Base-by-base conservation (phyloP, 2,888 invertebrate species). In the Ophion ellenae region DNA sequence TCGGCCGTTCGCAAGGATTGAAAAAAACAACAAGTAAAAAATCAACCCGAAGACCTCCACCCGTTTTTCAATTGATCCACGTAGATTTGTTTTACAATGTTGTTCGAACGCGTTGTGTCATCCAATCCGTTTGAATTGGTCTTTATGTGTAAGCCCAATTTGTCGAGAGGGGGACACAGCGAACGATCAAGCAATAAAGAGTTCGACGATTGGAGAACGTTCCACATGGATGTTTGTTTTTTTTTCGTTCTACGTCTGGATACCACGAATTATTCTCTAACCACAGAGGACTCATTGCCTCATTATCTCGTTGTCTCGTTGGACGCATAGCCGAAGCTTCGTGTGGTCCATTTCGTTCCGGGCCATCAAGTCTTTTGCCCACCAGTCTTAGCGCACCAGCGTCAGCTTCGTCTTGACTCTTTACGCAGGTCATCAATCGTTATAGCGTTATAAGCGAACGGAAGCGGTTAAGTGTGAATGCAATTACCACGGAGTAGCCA, bases 401-500 rank as follows among this genome's bases (percentile, higher is more conserved):
- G 64, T 36, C 45, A 70, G 17, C 45, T 14, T 45, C 73, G 64
- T 69, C 64, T 77, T 32, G 59, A 40, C 74, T 83, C 71, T 69
- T 64, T 66, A 70, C 86, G 70, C 83, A 59, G 74, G 74, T 73
- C 81, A 74, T 86, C 86, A 84, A 84, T 74, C 86, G 75, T 86
- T 84, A 78, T 70, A 77, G 84, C 88, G 84, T 88, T 90, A 90
- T 86, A 84, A 87, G 64, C 71, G 78, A 86, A 87, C 85, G 89
- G 88, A 88, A 88, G 89, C 89, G 90, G 90, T 91, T 91, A 89
- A 92, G 92, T 91, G 92, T 92, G 92, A 92, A 92, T 90, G 92
- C 92, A 92, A 92, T 92, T 92, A 92, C 92, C 89, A 87, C 81
- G 81, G 57, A 88, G 90, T 90, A 92, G 91, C 92, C 91, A 90